Conservation (phyloP, 2,113 vertebrate species). For the Hyperoodon ampullatus region DNA sequence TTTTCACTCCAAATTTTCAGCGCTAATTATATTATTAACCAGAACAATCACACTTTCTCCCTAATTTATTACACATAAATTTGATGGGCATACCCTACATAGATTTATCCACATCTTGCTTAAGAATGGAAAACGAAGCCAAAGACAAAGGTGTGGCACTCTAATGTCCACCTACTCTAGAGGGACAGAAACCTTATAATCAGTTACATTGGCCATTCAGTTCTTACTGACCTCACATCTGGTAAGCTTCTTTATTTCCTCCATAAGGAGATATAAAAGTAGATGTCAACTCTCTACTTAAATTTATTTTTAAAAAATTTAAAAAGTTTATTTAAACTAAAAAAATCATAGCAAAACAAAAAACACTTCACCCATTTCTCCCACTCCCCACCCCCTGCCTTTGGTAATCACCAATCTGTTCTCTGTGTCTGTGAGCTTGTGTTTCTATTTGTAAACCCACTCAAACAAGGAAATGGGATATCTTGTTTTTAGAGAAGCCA, state of each 20-base stretch:
- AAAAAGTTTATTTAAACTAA: background rate
- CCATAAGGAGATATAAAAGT: background rate
- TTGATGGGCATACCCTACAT: background rate
- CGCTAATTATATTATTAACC: background rate
- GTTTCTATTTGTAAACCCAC: background rate
- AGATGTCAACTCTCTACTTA: background rate
- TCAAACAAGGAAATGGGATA: background rate
- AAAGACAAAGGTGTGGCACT: background rate
- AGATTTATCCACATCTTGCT: background rate
- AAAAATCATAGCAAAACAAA: background rate
- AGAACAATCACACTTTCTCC: background rate
- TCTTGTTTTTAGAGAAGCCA: background rate
- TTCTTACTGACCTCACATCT: background rate
- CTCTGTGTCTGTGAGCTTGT: background rate
- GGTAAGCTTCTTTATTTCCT: background rate
- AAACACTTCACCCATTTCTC: background rate
- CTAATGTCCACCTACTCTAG: background rate
- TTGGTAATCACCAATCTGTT: background rate
- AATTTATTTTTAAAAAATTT: background rate
- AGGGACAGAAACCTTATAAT: background rate
- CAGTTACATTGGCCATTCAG: background rate
- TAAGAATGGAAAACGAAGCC: background rate
- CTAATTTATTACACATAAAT: background rate
- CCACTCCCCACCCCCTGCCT: background rate
- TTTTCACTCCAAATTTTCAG: background rate